Percentiles rank a stretch among this genome's conserved stretches.
phyloP scores from a whole-genome alignment of 2,888 invertebrate species.

The Amorpha juglandis region DNA sequence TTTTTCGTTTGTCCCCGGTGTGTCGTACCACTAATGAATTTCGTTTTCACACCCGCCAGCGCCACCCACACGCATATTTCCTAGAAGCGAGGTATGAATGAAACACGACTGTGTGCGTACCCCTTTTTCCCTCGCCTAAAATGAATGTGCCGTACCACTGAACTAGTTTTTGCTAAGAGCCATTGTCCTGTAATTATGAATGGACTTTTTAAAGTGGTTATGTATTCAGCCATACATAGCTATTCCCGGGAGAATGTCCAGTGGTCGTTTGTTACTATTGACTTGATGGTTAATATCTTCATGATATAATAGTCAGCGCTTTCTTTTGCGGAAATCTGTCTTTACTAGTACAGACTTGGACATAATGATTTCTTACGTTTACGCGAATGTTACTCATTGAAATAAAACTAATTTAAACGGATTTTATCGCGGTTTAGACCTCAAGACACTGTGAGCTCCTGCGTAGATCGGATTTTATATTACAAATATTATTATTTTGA shows the following conservation, averaged over 20 bases:
- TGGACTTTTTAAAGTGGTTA: conserved; percentile 1
- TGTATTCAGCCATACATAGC: neutral
- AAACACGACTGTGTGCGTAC: conserved; percentile 15
- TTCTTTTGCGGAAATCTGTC: too few species aligned
- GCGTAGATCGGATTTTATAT: too few species aligned
- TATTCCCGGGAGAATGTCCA: neutral
- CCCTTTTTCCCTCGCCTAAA: neutral
- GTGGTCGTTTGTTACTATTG: too few species aligned
- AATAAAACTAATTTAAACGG: too few species aligned
- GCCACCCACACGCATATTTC: conserved; percentile 23
- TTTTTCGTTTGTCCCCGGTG: neutral
- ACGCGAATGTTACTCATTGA: too few species aligned
- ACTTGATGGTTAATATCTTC: too few species aligned
- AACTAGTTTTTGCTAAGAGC: conserved; percentile 4
- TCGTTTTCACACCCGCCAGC: conserved; percentile 6
- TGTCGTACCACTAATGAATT: conserved; percentile 16
- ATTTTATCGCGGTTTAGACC: too few species aligned
- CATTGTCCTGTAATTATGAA: conserved; percentile 24
- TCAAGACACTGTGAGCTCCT: too few species aligned
- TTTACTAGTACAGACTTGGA: too few species aligned
- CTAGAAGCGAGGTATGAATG: conserved; percentile 20
- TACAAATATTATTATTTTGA: too few species aligned
- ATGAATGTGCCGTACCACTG: conserved; percentile 11
- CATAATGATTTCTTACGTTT: too few species aligned
- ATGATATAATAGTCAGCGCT: too few species aligned